Evolutionary conservation across 2,113 vertebrate species (phyloP).

Genomic region (Tachuris rubrigastra): DNA sequence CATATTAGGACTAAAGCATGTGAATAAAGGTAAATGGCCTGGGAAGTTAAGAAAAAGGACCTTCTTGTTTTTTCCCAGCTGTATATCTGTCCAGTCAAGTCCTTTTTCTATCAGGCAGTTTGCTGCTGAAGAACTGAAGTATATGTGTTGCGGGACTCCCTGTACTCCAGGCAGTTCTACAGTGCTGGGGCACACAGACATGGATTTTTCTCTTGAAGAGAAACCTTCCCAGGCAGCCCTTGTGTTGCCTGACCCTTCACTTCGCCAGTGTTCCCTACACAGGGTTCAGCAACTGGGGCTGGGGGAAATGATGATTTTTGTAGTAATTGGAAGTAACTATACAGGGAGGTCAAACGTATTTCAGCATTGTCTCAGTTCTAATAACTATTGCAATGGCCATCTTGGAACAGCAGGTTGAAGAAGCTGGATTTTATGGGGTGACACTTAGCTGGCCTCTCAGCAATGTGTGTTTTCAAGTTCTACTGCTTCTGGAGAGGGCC

Average conservation of each 20-base stretch:
- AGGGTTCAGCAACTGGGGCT: neutral
- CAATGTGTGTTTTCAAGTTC: neutral
- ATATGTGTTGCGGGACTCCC: neutral
- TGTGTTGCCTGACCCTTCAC: neutral
- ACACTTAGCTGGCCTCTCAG: neutral
- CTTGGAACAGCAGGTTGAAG: neutral
- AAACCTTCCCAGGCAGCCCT: neutral
- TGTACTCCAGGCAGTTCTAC: accelerated
- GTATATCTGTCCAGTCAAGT: neutral
- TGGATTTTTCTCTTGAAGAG: neutral
- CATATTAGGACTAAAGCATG: neutral
- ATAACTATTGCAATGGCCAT: neutral
- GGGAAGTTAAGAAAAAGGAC: neutral
- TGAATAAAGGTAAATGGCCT: neutral
- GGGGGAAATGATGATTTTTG: neutral
- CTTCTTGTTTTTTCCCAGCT: neutral
- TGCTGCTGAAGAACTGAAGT: neutral
- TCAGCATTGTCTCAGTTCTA: neutral
- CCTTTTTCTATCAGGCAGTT: neutral
- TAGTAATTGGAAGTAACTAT: neutral
- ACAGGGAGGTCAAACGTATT: neutral
- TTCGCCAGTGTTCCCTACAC: accelerated
- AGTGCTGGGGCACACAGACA: accelerated
- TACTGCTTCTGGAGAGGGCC: neutral
- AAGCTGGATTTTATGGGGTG: neutral